These are phyloP conservation scores for Paralichthys olivaceus DNA, from an alignment of 2,113 vertebrate genomes.

Conservation along the genomic window DNA sequence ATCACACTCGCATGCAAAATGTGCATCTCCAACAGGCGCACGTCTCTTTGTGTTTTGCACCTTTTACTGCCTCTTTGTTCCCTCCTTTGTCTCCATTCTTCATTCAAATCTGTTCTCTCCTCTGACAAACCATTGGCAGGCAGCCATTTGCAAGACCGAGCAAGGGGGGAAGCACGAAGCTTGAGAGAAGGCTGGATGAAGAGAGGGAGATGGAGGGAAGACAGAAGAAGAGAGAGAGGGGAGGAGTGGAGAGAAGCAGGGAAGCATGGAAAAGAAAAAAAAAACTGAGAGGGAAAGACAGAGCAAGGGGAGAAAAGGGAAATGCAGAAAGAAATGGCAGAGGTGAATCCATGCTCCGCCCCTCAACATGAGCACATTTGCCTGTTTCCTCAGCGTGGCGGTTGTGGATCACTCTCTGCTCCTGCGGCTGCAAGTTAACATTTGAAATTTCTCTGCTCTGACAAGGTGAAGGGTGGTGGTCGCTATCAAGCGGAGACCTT, in stretches of 20 bases:
- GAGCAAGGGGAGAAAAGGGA: not conserved
- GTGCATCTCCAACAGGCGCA: constrained; percentile 56
- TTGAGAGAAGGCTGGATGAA: constrained; percentile 26
- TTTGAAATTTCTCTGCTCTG: constrained; percentile 55
- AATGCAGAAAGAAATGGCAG: constrained; percentile 20
- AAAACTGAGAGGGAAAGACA: constrained; percentile 22
- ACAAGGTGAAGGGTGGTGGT: constrained; percentile 68
- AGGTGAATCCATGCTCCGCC: constrained; percentile 16
- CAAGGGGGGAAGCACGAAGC: constrained; percentile 32
- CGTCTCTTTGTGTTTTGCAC: constrained; percentile 62
- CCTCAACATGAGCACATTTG: constrained; percentile 22
- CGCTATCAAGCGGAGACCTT: constrained; percentile 64
- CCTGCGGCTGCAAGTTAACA: constrained; percentile 54
- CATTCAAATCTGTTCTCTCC: constrained; percentile 74
- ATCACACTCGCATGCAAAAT: constrained; percentile 43
- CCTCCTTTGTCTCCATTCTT: constrained; percentile 73
- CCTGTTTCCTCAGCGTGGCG: constrained; percentile 20
- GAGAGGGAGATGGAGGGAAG: constrained; percentile 23
- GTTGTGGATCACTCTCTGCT: constrained; percentile 34
- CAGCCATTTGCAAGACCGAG: constrained; percentile 69
- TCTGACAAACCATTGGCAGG: constrained; percentile 68
- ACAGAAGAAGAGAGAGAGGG: constrained; percentile 19
- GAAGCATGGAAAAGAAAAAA: constrained; percentile 33
- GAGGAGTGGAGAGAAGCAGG: constrained; percentile 24
- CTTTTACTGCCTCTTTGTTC: constrained; percentile 73